These are phyloP conservation scores for Sminthurides aquaticus DNA, from an alignment of 2,888 invertebrate species.

Conservation along the genomic window DNA sequence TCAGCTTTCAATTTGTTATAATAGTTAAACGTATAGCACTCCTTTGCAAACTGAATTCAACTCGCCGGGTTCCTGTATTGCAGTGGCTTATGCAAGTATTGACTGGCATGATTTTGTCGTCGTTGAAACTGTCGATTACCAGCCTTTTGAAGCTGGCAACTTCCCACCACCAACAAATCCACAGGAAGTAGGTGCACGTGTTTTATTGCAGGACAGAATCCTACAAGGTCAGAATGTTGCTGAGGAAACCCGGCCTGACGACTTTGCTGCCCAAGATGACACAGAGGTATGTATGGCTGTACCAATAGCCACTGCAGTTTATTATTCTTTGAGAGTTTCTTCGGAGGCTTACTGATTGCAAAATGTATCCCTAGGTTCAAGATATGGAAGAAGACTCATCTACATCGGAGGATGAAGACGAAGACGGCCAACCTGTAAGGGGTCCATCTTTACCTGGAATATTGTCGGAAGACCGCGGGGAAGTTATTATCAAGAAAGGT, in stretches of 20 bases:
- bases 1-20: background rate
- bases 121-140: conserved; percentile 98
- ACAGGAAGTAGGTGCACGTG: conserved; percentile 89
- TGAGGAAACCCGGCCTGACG: conserved; percentile 33
- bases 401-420: conserved; percentile 61
- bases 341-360: too few relatives aligned
- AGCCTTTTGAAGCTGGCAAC: conserved; percentile 88
- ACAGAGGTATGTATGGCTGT: conserved; percentile 49
- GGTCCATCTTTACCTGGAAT: conserved; percentile 49
- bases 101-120: conserved; percentile 99
- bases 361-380: conserved; percentile 55
- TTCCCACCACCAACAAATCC: conserved; percentile 97
- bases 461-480: conserved; percentile 52
- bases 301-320: conserved; percentile 2
- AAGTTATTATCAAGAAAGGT: conserved; percentile 87
- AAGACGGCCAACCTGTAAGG: conserved; percentile 47
- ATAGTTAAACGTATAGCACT: background rate
- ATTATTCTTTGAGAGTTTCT: too few relatives aligned
- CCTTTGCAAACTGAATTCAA: conserved; percentile 5
- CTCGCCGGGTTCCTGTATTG: background rate
- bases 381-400: conserved; percentile 78
- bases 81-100: conserved; percentile 88
- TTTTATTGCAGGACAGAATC: conserved; percentile 66
- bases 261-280: conserved; percentile 48
- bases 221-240: conserved; percentile 34